phyloP scores from a whole-genome alignment of 2,113 vertebrate species.

The Gadus macrocephalus region DNA sequence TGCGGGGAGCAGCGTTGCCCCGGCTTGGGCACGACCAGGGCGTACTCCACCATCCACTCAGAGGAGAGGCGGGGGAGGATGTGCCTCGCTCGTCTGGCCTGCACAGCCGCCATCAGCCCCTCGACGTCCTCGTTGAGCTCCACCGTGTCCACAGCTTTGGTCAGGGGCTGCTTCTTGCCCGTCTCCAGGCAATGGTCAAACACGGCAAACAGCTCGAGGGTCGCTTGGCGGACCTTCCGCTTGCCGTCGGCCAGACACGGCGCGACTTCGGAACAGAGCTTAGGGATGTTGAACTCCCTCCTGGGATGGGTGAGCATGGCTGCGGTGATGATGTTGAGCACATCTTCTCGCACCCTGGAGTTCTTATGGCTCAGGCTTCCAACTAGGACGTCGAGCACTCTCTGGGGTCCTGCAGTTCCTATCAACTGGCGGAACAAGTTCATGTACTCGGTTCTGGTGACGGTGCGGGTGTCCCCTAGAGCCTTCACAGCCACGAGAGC shows the following conservation, averaged over 20 bases:
- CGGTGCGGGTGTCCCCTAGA: conserved; percentile 76
- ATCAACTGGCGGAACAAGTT: conserved; percentile 77
- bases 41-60: conserved; percentile 80
- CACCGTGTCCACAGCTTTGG: conserved; percentile 79
- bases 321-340: conserved; percentile 77
- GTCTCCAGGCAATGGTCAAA: conserved; percentile 76
- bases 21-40: conserved; percentile 71
- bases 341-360: conserved; percentile 78
- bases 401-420: conserved; percentile 72
- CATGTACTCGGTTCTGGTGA: conserved; percentile 77
- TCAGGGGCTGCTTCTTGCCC: conserved; percentile 72
- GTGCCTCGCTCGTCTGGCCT: conserved; percentile 81
- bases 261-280: conserved; percentile 76
- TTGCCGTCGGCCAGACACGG: conserved; percentile 81
- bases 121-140: conserved; percentile 78
- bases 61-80: conserved; percentile 73
- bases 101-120: conserved; percentile 79
- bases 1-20: conserved; percentile 54
- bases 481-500: conserved; percentile 74
- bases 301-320: conserved; percentile 78
- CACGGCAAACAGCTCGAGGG: conserved; percentile 80
- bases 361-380: conserved; percentile 79
- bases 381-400: conserved; percentile 77
- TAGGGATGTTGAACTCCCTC: conserved; percentile 78
- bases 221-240: conserved; percentile 80